Evolutionary conservation across 2,113 vertebrate genomes (phyloP).

Genomic region (Labeo catla): DNA sequence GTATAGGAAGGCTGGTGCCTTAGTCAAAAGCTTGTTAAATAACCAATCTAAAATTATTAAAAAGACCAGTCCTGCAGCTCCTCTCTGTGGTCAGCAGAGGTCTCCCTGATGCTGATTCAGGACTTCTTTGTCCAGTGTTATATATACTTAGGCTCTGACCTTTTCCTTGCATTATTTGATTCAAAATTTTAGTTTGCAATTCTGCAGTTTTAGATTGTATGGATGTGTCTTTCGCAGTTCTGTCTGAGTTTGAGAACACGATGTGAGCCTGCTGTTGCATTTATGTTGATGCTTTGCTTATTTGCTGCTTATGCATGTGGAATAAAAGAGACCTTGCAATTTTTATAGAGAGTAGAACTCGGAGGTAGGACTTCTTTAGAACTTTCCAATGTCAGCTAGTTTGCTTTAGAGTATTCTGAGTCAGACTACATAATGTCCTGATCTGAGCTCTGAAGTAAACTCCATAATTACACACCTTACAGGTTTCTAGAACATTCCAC

Average conservation of each 20-base stretch:
- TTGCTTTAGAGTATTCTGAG: not conserved
- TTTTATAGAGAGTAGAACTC: not conserved
- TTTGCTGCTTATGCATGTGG: not conserved
- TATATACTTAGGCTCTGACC: no score
- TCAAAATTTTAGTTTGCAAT: not conserved
- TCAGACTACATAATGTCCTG: not conserved
- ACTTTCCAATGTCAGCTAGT: not conserved
- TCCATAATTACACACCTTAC: conserved; percentile 31
- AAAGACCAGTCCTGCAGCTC: not conserved
- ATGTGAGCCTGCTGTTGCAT: not conserved
- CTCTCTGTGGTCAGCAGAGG: conserved; percentile 1
- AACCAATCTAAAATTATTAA: not conserved
- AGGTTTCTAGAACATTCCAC: conserved; percentile 42
- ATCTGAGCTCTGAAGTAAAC: conserved; percentile 26
- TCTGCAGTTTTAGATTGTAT: not conserved
- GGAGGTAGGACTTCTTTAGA: not conserved
- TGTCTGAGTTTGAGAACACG: not conserved
- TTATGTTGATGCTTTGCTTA: not conserved
- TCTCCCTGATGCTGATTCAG: not conserved
- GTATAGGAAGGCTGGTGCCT: not conserved
- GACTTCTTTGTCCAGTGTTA: no score
- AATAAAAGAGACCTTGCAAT: not conserved
- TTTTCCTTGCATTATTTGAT: no score
- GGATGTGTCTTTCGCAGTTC: not conserved
- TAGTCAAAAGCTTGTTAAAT: not conserved